phyloP scores from a whole-genome alignment of 2,888 invertebrate genomes.

The Lasioglossum vierecki region DNA sequence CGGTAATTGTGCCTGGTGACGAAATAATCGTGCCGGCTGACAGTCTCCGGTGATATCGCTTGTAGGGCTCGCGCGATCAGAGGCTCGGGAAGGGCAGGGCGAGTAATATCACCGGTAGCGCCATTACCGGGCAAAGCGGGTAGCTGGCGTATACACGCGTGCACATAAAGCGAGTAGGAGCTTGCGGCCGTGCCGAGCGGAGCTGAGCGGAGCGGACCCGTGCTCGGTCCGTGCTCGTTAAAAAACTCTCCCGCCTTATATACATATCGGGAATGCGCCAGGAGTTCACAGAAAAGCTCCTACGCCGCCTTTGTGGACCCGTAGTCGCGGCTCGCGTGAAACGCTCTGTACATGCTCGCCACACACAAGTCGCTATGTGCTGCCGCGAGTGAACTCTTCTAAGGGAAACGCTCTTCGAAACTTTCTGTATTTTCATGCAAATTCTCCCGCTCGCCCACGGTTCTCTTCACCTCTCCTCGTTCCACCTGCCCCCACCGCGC shows the following conservation, averaged over 20 bases:
- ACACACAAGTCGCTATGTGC: conserved; percentile 26
- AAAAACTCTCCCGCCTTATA: conserved; percentile 63
- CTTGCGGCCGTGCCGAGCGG: conserved; percentile 12
- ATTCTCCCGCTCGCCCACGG: conserved; percentile 51
- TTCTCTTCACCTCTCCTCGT: background rate
- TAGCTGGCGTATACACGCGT: conserved; percentile 20
- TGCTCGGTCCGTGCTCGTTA: conserved; percentile 61
- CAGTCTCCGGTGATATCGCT: background rate
- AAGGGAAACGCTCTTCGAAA: conserved; percentile 67
- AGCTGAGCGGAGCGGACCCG: background rate
- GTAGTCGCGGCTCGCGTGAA: conserved; percentile 61
- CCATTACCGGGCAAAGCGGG: conserved; percentile 64
- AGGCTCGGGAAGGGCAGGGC: conserved; percentile 29
- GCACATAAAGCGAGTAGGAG: conserved; percentile 27
- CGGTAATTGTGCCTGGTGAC: conserved; percentile 3
- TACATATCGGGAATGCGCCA: conserved; percentile 61
- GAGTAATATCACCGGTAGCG: conserved; percentile 59
- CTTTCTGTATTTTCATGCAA: conserved; percentile 72
- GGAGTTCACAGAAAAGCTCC: conserved; percentile 58
- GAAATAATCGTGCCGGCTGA: background rate
- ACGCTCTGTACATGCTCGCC: conserved; percentile 49
- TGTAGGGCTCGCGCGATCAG: conserved; percentile 34
- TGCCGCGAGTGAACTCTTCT: conserved; percentile 50
- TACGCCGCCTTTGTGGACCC: conserved; percentile 63
- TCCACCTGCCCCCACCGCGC: background rate